Percentiles rank a stretch among this genome's conserved stretches.
These are phyloP conservation scores for Leptinotarsa undecemlineata DNA, from an alignment of 1,140 invertebrate species.

Conservation along the genomic window DNA sequence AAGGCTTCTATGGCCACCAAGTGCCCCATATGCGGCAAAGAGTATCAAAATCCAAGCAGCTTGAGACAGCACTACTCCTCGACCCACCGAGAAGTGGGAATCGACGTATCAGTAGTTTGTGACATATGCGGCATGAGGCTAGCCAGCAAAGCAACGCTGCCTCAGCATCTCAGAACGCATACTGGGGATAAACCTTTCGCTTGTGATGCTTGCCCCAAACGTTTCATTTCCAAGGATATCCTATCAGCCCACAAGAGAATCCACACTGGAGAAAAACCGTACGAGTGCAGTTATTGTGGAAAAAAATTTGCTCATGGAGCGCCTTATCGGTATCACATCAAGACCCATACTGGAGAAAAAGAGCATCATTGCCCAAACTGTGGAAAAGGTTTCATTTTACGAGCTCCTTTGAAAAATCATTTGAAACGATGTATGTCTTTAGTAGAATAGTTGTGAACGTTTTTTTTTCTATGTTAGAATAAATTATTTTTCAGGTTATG, in stretches of 20 bases:
- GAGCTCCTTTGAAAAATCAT: constrained; percentile 65
- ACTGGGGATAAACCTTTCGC: constrained; percentile 74
- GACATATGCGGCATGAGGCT: constrained; percentile 80
- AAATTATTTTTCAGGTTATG: too few relatives aligned
- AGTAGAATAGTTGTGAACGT: neutral
- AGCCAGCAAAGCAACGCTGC: constrained; percentile 69
- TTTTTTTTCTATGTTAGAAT: too few relatives aligned
- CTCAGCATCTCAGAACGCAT: constrained; percentile 72
- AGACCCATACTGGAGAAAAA: constrained; percentile 73
- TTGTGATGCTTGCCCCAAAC: constrained; percentile 69
- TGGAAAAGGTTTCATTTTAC: constrained; percentile 67
- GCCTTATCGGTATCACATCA: constrained; percentile 61
- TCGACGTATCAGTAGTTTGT: constrained; percentile 58
- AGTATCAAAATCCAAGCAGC: constrained; percentile 12
- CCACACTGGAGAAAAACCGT: constrained; percentile 69
- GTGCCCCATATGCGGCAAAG: constrained; percentile 16
- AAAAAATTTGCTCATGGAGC: constrained; percentile 80
- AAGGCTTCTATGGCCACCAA: neutral
- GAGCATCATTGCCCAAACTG: constrained; percentile 75
- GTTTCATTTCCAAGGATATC: constrained; percentile 65
- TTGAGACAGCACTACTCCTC: constrained; percentile 15
- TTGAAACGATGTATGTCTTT: constrained; percentile 56
- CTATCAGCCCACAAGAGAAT: constrained; percentile 65
- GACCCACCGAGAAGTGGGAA: constrained; percentile 8
- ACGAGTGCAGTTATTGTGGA: constrained; percentile 69